Evolutionary conservation across 2,113 vertebrate species (phyloP).

Genomic region (Hydrochoerus hydrochaeris): DNA sequence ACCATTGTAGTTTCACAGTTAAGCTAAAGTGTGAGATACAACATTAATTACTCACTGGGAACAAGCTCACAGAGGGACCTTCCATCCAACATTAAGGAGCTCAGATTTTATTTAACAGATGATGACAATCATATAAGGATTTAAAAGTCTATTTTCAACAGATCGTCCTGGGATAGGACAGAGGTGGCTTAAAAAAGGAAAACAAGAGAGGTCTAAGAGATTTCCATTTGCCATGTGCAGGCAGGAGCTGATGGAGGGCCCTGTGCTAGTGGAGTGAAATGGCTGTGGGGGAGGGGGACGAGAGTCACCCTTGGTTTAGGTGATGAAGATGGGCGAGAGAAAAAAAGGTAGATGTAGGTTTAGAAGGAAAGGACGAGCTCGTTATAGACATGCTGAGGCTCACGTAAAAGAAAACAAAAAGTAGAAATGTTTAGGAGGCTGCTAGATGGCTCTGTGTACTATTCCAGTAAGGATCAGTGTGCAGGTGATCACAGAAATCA

Average conservation of each 20-base stretch:
- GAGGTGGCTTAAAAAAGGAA: not conserved
- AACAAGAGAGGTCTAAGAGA: not conserved
- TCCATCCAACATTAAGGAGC: not conserved
- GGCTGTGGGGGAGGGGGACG: fast-evolving
- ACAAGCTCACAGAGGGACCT: not conserved
- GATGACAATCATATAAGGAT: not conserved
- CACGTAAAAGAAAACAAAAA: not conserved
- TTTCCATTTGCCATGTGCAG: not conserved
- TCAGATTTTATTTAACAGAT: not conserved
- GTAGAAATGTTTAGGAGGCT: not conserved
- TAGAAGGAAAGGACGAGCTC: not conserved
- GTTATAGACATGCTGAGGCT: not conserved
- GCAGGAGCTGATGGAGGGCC: not conserved
- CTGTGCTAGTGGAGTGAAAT: not conserved
- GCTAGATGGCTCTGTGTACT: not conserved
- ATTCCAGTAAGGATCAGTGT: not conserved
- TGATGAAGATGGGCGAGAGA: not conserved
- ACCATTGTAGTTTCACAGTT: too few relatives aligned
- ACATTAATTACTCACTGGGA: not conserved
- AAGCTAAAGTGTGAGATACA: not conserved
- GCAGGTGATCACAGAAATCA: not conserved
- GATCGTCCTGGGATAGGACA: not conserved
- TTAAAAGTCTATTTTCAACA: conserved; percentile 9
- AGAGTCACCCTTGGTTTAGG: not conserved
- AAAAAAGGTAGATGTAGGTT: not conserved